Evolutionary conservation across 2,113 vertebrate species (phyloP).

Genomic region (Calidris pugnax): DNA sequence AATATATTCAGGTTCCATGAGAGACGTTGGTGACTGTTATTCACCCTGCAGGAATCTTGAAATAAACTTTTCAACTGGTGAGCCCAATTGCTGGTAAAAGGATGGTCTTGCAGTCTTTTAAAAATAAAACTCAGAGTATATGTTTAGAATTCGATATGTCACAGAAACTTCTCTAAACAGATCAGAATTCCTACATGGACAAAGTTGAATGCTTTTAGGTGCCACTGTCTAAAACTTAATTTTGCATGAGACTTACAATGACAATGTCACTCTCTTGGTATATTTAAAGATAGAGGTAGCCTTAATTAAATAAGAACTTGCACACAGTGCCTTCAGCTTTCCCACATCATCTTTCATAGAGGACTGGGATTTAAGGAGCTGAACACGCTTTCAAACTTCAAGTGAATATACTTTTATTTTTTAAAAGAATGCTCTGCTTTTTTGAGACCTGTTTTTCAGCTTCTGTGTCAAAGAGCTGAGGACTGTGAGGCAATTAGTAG

Average conservation of each 20-base stretch:
- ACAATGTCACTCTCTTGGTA: not conserved
- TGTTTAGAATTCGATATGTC: not conserved
- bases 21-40: not conserved
- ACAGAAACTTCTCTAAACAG: not conserved
- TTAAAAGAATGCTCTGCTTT: not conserved
- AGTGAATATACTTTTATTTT: not conserved
- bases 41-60: not conserved
- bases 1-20: not conserved
- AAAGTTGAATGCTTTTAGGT: not conserved
- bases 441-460: not conserved
- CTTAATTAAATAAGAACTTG: not conserved
- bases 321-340: not conserved
- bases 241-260: not conserved
- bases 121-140: not conserved
- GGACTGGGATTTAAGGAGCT: not conserved
- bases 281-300: not conserved
- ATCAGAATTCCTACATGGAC: not conserved
- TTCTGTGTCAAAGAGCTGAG: not conserved
- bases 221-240: not conserved
- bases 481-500: not conserved
- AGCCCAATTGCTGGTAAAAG: not conserved
- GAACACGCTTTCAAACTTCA: not conserved
- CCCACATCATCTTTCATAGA: not conserved
- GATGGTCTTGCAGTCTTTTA: not conserved
- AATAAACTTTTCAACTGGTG: not conserved